Percentiles rank a stretch among this genome's conserved stretches.
Conservation (phyloP, 2,888 invertebrate genomes). For the Slavum lentiscoides region DNA sequence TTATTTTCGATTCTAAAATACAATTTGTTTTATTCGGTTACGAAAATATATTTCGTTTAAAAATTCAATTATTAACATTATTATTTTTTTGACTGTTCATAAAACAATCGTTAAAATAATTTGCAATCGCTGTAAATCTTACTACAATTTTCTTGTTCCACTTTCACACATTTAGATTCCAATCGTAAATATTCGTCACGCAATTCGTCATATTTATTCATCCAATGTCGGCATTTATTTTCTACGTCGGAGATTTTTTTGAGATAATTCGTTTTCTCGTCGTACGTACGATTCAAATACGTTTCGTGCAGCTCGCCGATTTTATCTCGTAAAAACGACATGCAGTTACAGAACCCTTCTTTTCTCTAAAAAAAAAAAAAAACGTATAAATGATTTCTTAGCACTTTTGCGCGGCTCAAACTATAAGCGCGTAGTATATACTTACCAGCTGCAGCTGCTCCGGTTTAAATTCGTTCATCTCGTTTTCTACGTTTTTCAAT, state of each 20-base stretch:
- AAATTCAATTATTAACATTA: neutral
- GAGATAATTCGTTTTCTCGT: neutral
- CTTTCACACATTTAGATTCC: conserved; percentile 18
- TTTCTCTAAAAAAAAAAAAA: neutral
- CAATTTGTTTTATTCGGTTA: no score
- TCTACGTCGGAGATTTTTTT: conserved; percentile 15
- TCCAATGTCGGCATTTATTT: conserved; percentile 34
- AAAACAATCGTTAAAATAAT: neutral
- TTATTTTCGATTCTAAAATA: no score
- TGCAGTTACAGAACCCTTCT: neutral
- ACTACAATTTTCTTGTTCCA: conserved; percentile 45
- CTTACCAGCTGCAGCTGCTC: neutral
- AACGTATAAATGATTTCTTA: neutral
- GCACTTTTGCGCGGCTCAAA: neutral
- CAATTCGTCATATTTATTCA: conserved; percentile 31
- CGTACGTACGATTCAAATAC: neutral
- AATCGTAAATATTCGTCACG: conserved; percentile 3
- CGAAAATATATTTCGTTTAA: no score
- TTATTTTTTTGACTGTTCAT: neutral
- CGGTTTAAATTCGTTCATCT: neutral
- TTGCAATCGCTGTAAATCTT: neutral
- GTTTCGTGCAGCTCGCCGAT: neutral
- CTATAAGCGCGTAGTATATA: no score
- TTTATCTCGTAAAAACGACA: neutral
- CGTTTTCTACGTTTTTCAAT: neutral